A percentile compares a stretch with the other conserved stretches of the same genome.
phyloP scores from a whole-genome alignment of 2,113 vertebrate genomes.

The Myotis yumanensis region DNA sequence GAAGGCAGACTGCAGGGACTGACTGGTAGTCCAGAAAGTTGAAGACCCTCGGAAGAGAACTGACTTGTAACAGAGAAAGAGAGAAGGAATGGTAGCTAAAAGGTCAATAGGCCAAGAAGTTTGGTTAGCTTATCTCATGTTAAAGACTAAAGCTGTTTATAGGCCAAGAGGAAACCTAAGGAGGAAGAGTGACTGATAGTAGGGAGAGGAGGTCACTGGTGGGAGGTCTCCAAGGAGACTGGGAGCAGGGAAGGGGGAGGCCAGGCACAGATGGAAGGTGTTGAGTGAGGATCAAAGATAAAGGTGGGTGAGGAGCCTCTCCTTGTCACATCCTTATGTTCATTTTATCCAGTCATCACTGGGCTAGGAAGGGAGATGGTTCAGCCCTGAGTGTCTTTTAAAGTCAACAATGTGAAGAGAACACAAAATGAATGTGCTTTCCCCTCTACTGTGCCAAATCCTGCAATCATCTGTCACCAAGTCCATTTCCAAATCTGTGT shows the following conservation, averaged over 20 bases:
- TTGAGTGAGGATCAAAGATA: not conserved
- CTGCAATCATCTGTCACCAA: conserved; percentile 34
- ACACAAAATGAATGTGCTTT: conserved; percentile 50
- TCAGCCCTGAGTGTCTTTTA: conserved; percentile 25
- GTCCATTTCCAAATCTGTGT: conserved; percentile 54
- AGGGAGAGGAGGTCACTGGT: not conserved
- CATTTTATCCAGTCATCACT: not conserved
- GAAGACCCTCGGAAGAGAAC: not conserved
- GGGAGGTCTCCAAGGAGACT: not conserved
- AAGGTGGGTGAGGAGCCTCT: not conserved
- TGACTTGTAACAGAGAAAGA: not conserved
- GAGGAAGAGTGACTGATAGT: not conserved
- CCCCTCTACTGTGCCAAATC: not conserved
- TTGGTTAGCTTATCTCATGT: not conserved
- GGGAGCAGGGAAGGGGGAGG: not conserved
- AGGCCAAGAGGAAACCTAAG: not conserved
- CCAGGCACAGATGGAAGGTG: not conserved
- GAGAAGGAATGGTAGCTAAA: not conserved
- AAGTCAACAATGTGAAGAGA: conserved; percentile 22
- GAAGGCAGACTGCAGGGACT: not conserved
- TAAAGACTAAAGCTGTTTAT: not conserved
- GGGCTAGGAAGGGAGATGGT: not conserved
- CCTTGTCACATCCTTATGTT: not conserved
- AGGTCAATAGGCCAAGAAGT: not conserved
- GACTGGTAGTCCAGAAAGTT: not conserved